Conservation (phyloP, 2,113 vertebrate genomes). For the Lynx canadensis region DNA sequence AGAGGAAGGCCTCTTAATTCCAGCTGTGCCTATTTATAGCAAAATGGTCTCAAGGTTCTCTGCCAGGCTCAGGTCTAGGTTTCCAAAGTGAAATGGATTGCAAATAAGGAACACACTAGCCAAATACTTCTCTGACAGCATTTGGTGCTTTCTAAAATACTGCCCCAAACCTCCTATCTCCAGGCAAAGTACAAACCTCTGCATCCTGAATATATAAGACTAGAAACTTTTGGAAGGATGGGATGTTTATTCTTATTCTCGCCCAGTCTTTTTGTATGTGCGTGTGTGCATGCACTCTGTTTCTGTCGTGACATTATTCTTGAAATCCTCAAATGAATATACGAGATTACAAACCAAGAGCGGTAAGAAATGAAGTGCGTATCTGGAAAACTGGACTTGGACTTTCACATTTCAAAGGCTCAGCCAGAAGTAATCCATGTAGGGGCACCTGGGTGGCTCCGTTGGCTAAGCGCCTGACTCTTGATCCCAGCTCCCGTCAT, state of each 20-base stretch:
- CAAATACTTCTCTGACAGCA: neutral
- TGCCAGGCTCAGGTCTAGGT: conserved; percentile 51
- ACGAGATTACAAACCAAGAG: neutral
- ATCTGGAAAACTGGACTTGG: neutral
- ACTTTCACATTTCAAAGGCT: neutral
- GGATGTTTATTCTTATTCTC: neutral
- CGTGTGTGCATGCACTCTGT: neutral
- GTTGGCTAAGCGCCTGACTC: too few relatives aligned
- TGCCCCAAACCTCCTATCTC: neutral
- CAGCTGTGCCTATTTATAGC: conserved; percentile 48
- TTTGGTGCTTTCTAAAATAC: conserved; percentile 24
- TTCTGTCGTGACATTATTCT: neutral
- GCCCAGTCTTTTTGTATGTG: neutral
- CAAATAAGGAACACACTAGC: neutral
- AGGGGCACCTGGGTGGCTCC: too few relatives aligned
- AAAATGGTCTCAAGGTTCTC: neutral
- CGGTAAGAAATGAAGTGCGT: neutral
- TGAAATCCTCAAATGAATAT: neutral
- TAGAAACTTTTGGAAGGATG: neutral
- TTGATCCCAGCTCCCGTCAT: too few relatives aligned
- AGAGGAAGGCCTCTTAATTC: conserved; percentile 60
- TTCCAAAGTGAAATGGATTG: conserved; percentile 44
- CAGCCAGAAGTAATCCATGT: neutral
- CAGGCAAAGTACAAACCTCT: neutral
- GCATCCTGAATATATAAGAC: neutral